Evolutionary conservation across 2,113 vertebrate genomes (phyloP).

Genomic region (Asarcornis scutulata): DNA sequence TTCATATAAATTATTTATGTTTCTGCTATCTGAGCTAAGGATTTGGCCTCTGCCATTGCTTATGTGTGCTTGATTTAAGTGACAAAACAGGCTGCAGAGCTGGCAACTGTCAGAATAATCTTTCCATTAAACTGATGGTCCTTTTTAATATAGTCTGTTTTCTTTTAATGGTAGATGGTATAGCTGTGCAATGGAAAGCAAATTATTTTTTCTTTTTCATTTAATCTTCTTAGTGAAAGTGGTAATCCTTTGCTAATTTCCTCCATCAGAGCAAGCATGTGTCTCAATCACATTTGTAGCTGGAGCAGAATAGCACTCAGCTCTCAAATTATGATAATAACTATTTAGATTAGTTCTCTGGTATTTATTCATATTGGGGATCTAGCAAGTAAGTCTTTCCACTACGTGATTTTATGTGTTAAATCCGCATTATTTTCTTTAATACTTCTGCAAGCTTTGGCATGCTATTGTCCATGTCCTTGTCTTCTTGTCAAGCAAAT

Average conservation of each 20-base stretch:
- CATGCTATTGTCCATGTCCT: background rate
- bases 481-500: background rate
- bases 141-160: conserved; percentile 40
- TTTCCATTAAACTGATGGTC: conserved; percentile 55
- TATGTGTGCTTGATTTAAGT: background rate
- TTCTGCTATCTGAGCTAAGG: background rate
- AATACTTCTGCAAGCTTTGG: conserved; percentile 13
- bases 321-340: conserved; percentile 68
- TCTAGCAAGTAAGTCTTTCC: conserved; percentile 37
- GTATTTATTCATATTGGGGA: conserved; percentile 43
- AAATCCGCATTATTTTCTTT: conserved; percentile 39
- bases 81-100: background rate
- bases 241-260: conserved; percentile 77
- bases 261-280: conserved; percentile 72
- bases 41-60: background rate
- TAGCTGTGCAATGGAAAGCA: conserved; percentile 50
- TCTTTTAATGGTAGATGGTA: conserved; percentile 58
- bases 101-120: conserved; percentile 52
- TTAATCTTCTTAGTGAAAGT: conserved; percentile 69
- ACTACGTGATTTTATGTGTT: background rate
- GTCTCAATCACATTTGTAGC: conserved; percentile 74
- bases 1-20: background rate
- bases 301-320: conserved; percentile 67
- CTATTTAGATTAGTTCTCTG: conserved; percentile 57
- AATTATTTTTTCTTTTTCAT: conserved; percentile 71